Base-by-base conservation (phyloP, 2,797 vertebrate genomes). In the Myiotriccus ornatus region DNA sequence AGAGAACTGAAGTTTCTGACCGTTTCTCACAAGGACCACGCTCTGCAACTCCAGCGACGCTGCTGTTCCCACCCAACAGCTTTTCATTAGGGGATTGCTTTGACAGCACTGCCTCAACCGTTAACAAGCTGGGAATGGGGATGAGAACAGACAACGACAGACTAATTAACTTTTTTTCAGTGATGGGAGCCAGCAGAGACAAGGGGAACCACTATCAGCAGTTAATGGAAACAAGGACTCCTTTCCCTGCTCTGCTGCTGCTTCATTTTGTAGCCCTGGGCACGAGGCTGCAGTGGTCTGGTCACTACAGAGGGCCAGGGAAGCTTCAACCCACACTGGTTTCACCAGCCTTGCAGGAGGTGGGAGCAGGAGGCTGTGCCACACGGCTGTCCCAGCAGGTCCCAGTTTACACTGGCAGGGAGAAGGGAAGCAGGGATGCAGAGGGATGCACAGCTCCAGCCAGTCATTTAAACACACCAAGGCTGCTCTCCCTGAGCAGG, bases 111-210 rank as follows among this genome's bases (percentile, higher is more conserved):
- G 76, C 95, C 90, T 87, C 46, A 20, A 50, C 78, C 19, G 0
- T 44, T 87, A 93, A 83, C 43, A 32, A 85, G 78, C 78, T 23
- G 27, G 41, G 65, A 63, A 81, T 8, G 28, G 83, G 44, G 83
- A 94, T 83, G 88, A 64, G 86, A 87, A 56, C 75, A 84, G 93
- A 83, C 78, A 90, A 81, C 0, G 20, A 89, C 80, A 82, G 24
- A 67, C 68, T 92, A 84, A 97, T 95, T 90, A 87, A 87, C 67
- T 60, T 91, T 76, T 84, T 71, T 81, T 12, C 76, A 35, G 44
- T 43, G 88, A 93, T 30, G 59, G 32, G 67, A 83, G 53, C 71
- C 64, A 92, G 84, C 80, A 90, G 81, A 94, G 50, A 86, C 59
- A 76, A 84, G 70, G 55, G 70, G 86, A 95, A 77, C 27, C 43